Percentiles rank a stretch among this genome's conserved stretches.
Conservation (phyloP, 2,113 vertebrate species). For the Sylvilagus bachmani region DNA sequence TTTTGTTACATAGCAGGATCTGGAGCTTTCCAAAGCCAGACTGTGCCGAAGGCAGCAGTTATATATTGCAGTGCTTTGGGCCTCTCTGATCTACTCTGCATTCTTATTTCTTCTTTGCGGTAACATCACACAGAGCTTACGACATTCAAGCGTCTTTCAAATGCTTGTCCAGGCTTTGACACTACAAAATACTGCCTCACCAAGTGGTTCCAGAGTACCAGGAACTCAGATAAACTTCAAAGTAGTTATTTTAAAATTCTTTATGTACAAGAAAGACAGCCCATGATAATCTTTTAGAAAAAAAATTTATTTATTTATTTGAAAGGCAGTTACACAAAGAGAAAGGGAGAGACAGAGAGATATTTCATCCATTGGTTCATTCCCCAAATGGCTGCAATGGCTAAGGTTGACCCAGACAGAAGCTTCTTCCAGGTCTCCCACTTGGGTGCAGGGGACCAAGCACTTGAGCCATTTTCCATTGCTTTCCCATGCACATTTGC, state of each 20-base stretch:
- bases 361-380: too few relatives aligned
- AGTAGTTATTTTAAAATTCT: conserved; percentile 52
- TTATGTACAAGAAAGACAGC: conserved; percentile 24
- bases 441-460: too few relatives aligned
- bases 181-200: conserved; percentile 48
- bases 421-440: too few relatives aligned
- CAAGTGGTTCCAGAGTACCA: conserved; percentile 26
- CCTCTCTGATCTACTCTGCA: neutral
- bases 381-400: too few relatives aligned
- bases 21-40: conserved; percentile 7
- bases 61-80: neutral
- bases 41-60: conserved; percentile 30
- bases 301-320: too few relatives aligned
- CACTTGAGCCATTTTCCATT: too few relatives aligned
- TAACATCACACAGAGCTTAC: neutral
- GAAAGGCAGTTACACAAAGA: too few relatives aligned
- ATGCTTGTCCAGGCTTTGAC: conserved; percentile 42
- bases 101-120: neutral
- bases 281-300: conserved; percentile 21
- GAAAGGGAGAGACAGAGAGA: too few relatives aligned
- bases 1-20: neutral
- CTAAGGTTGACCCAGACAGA: too few relatives aligned
- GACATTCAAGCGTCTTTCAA: conserved; percentile 53
- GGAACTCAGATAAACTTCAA: conserved; percentile 53
- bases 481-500: too few relatives aligned